phyloP scores from a whole-genome alignment of 2,888 invertebrate genomes.

The Barypeithes pellucidus region DNA sequence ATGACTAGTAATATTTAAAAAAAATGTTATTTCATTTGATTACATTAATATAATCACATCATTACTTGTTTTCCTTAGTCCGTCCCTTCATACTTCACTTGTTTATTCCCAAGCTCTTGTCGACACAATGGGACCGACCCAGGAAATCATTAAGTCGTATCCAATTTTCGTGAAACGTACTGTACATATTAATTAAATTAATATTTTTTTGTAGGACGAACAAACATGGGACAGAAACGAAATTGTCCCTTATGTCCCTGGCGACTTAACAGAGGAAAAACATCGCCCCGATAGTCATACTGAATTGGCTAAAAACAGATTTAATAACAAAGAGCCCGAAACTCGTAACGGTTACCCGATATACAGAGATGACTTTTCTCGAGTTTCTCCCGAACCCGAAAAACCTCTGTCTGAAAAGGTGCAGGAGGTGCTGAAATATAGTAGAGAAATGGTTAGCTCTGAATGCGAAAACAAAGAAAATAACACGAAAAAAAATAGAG shows the following conservation, averaged over 20 bases:
- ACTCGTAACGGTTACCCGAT: constrained; percentile 61
- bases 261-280: constrained; percentile 72
- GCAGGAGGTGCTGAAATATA: constrained; percentile 65
- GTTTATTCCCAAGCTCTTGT: too few species aligned
- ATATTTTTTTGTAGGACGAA: constrained; percentile 16
- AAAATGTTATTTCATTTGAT: too few species aligned
- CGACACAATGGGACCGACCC: too few species aligned
- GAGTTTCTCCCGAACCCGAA: constrained; percentile 56
- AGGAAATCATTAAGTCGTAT: too few species aligned
- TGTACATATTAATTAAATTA: too few species aligned
- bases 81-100: too few species aligned
- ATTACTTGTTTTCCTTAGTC: too few species aligned
- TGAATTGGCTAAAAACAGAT: constrained; percentile 63
- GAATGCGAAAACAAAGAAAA: constrained; percentile 47
- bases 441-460: constrained; percentile 67
- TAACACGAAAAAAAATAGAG: constrained; percentile 25
- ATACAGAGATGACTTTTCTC: constrained; percentile 64
- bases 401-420: constrained; percentile 62
- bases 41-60: too few species aligned
- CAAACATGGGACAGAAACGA: constrained; percentile 8
- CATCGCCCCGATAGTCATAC: constrained; percentile 72
- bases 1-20: too few species aligned
- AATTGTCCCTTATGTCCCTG: constrained; percentile 72
- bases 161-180: too few species aligned
- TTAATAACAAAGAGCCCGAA: constrained; percentile 50